Conservation (phyloP, 1,140 invertebrate species). For the Ceratosolen fusciceps region DNA sequence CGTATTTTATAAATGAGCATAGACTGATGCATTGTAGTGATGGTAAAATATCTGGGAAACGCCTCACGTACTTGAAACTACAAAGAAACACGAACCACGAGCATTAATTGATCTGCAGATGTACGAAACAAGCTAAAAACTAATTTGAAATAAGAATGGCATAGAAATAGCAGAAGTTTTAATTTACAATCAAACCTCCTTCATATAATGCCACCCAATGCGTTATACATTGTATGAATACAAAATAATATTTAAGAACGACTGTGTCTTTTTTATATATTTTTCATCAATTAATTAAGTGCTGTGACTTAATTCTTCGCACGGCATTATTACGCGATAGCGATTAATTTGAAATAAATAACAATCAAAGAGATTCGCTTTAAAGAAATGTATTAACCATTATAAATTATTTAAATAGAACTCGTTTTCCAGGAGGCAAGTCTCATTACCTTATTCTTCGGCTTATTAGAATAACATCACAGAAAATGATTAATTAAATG, state of each 20-base stretch:
- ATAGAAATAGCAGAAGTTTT: too few species aligned
- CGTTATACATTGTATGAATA: too few species aligned
- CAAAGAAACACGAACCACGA: conserved; percentile 23
- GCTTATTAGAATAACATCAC: not conserved
- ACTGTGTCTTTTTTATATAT: too few species aligned
- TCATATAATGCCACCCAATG: too few species aligned
- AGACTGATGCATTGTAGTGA: not conserved
- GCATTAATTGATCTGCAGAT: conserved; percentile 24
- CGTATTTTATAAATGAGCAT: not conserved
- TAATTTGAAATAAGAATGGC: conserved; percentile 26
- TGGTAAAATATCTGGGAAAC: not conserved
- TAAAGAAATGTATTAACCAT: not conserved
- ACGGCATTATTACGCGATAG: not conserved
- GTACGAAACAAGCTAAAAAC: conserved; percentile 19
- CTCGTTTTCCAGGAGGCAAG: not conserved
- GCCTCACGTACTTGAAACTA: conserved; percentile 12
- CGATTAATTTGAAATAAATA: not conserved
- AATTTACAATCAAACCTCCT: too few species aligned
- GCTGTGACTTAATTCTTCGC: too few species aligned
- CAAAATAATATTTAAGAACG: too few species aligned
- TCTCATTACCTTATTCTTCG: not conserved
- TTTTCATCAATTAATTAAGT: too few species aligned
- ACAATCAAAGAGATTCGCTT: not conserved
- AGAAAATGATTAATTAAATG: too few species aligned
- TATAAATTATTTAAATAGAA: not conserved